Conservation (phyloP, 2,797 vertebrate genomes). For the Antrozous pallidus region DNA sequence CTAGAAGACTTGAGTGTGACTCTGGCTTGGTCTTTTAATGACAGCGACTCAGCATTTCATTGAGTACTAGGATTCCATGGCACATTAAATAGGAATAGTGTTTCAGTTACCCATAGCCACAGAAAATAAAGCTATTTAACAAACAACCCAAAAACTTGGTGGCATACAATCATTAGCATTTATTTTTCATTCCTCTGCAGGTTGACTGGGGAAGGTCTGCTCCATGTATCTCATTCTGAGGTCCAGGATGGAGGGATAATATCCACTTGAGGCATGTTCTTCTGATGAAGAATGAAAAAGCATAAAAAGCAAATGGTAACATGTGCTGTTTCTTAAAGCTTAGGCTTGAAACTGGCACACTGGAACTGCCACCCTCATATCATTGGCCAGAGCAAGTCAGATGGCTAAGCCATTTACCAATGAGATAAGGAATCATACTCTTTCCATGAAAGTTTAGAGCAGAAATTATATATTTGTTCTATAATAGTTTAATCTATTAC, state of each 20-base stretch:
- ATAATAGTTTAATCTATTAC: not conserved
- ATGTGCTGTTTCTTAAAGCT: not conserved
- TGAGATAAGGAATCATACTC: not conserved
- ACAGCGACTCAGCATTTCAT: not conserved
- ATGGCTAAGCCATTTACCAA: not conserved
- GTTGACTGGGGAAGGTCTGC: not conserved
- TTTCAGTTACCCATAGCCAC: not conserved
- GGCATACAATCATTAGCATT: not conserved
- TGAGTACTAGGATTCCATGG: not conserved
- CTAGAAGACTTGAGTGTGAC: not conserved
- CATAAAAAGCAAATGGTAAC: not conserved
- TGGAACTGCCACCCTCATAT: not conserved
- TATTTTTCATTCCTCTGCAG: not conserved
- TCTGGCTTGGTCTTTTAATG: not conserved
- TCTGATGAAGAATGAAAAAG: slow-evolving; percentile 2
- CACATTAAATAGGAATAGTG: not conserved
- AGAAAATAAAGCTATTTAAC: not conserved
- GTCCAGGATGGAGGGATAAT: not conserved
- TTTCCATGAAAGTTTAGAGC: not conserved
- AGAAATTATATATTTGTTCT: not conserved
- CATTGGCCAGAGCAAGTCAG: not conserved
- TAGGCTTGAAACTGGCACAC: not conserved
- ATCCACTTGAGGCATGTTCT: not conserved
- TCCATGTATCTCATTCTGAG: not conserved
- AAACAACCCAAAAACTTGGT: not conserved